Percentiles rank a stretch among this genome's conserved stretches.
phyloP scores from a whole-genome alignment of 2,888 invertebrate genomes.

The Cheilosia vulpina region DNA sequence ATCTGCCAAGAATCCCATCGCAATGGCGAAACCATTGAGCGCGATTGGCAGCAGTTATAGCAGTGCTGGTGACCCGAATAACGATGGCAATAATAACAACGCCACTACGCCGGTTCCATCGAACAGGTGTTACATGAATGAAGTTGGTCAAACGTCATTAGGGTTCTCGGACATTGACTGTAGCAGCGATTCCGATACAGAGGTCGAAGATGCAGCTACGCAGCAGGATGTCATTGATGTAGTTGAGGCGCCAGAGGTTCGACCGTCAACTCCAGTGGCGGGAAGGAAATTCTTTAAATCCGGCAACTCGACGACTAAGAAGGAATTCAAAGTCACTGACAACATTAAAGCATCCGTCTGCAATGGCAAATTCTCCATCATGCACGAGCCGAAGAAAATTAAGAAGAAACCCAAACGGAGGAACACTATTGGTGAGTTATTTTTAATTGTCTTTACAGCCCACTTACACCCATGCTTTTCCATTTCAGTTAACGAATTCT shows the following conservation, averaged over 20 bases:
- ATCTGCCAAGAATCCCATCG: slow-evolving; percentile 80
- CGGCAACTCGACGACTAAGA: slow-evolving; percentile 78
- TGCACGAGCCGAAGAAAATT: slow-evolving; percentile 76
- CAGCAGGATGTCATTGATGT: slow-evolving; percentile 26
- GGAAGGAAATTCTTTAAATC: slow-evolving; percentile 82
- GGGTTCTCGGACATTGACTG: slow-evolving; percentile 62
- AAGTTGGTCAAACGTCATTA: slow-evolving; percentile 48
- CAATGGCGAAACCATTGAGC: slow-evolving; percentile 81
- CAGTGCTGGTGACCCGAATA: background rate
- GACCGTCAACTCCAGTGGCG: slow-evolving; percentile 34
- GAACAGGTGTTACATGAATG: slow-evolving; percentile 74
- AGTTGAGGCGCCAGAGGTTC: slow-evolving; percentile 46
- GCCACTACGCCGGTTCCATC: slow-evolving; percentile 76
- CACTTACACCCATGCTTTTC: background rate
- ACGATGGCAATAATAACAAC: slow-evolving; percentile 26
- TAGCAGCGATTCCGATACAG: slow-evolving; percentile 62
- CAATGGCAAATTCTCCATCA: slow-evolving; percentile 79
- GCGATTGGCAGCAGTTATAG: slow-evolving; percentile 40
- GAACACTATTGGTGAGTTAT: slow-evolving; percentile 64
- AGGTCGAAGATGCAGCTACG: slow-evolving; percentile 76
- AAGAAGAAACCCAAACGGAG: slow-evolving; percentile 74
- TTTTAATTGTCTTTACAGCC: background rate
- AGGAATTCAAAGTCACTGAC: slow-evolving; percentile 81
- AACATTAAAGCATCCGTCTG: slow-evolving; percentile 80
- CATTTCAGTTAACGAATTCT: slow-evolving; percentile 78